Conservation (phyloP, 2,888 invertebrate species). For the Phorcus lineatus region DNA sequence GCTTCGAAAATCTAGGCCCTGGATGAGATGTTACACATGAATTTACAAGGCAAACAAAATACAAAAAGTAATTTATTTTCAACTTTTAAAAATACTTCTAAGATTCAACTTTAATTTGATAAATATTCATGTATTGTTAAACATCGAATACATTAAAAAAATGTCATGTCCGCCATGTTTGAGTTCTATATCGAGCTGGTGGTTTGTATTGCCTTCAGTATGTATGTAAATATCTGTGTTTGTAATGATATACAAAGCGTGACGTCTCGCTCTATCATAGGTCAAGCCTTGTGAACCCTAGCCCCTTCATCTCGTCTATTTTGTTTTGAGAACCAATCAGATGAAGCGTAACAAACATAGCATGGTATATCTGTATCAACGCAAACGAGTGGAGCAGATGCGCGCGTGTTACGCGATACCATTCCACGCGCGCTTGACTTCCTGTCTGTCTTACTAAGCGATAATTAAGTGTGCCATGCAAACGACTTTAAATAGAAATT, state of each 20-base stretch:
- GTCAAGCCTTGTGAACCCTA: neutral
- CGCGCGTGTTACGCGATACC: neutral
- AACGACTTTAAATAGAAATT: neutral
- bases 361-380: slow-evolving; percentile 3
- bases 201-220: too few relatives aligned
- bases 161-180: too few relatives aligned
- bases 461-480: neutral
- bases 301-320: slow-evolving; percentile 1
- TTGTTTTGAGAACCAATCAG: slow-evolving; percentile 10
- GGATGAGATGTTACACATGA: too few relatives aligned
- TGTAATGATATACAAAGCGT: neutral
- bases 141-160: too few relatives aligned
- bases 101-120: too few relatives aligned
- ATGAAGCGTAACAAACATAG: slow-evolving; percentile 11
- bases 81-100: too few relatives aligned
- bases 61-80: too few relatives aligned
- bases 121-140: too few relatives aligned
- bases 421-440: neutral
- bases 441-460: neutral
- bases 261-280: neutral
- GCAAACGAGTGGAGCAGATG: slow-evolving; percentile 5
- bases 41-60: too few relatives aligned
- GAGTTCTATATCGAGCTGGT: too few relatives aligned
- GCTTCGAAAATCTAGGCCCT: too few relatives aligned
- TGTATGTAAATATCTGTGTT: neutral